Evolutionary conservation across 2,113 vertebrate species (phyloP).

Genomic region (Stomatorhinus ivindoensis): DNA sequence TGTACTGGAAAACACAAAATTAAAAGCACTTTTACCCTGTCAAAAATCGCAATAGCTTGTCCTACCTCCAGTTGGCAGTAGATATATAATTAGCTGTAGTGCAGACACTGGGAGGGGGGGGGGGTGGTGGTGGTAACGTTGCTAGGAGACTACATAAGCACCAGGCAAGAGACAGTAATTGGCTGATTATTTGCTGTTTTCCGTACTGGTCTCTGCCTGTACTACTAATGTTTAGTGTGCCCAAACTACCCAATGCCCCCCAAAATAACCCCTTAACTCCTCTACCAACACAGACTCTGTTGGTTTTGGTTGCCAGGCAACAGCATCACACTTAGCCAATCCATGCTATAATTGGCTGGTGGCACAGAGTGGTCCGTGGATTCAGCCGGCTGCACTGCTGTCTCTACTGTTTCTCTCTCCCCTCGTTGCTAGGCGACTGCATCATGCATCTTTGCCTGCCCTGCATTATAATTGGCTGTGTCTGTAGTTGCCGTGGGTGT

Average conservation of each 20-base stretch:
- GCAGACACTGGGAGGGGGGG: background rate
- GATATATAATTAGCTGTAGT: conserved; percentile 24
- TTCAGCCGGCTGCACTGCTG: conserved; percentile 68
- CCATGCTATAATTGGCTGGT: conserved; percentile 66
- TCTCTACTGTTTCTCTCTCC: conserved; percentile 61
- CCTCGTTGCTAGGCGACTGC: conserved; percentile 85
- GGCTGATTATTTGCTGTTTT: conserved; percentile 22
- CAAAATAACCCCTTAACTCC: background rate
- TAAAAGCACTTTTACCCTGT: conserved; percentile 21
- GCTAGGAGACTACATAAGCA: conserved; percentile 24
- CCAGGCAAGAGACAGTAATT: conserved; percentile 20
- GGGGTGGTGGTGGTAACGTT: background rate
- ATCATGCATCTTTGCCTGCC: conserved; percentile 52
- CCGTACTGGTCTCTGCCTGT: conserved; percentile 20
- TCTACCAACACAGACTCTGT: conserved; percentile 4
- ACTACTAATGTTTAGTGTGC: conserved; percentile 5
- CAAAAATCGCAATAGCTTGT: conserved; percentile 18
- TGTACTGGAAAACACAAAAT: conserved; percentile 9
- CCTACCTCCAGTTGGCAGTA: conserved; percentile 18
- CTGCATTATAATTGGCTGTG: conserved; percentile 68
- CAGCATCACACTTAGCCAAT: conserved; percentile 62
- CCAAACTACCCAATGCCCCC: background rate
- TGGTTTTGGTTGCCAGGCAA: conserved; percentile 68
- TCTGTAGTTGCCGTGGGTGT: conserved; percentile 68
- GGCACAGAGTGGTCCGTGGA: conserved; percentile 52